phyloP scores from a whole-genome alignment of 2,888 invertebrate species.

The Dexiosoma caninum region DNA sequence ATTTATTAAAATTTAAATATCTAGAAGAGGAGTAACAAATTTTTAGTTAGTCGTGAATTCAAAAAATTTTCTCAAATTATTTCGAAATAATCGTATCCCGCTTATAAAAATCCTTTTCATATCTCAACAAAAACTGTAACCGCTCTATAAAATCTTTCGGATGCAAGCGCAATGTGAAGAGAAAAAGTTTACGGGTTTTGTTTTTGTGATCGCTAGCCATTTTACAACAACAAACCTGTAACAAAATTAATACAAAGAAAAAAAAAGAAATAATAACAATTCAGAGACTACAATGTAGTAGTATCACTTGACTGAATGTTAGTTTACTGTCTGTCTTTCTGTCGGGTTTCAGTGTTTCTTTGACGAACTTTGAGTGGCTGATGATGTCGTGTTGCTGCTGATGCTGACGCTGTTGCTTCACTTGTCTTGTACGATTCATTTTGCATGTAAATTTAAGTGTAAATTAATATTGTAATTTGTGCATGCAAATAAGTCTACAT shows the following conservation, averaged over 20 bases:
- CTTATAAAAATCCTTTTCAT: too few species aligned
- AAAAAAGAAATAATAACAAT: slow-evolving; percentile 35
- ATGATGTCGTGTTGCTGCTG: background rate
- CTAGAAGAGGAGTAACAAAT: too few species aligned
- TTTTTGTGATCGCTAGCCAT: slow-evolving; percentile 14
- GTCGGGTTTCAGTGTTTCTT: background rate
- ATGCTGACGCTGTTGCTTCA: slow-evolving; percentile 1
- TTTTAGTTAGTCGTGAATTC: too few species aligned
- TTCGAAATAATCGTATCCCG: too few species aligned
- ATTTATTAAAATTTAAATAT: too few species aligned
- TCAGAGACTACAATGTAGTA: slow-evolving; percentile 35
- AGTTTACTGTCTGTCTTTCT: slow-evolving; percentile 4
- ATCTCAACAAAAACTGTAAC: too few species aligned
- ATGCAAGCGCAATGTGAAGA: too few species aligned
- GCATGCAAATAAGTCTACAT: slow-evolving; percentile 52
- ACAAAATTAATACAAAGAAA: slow-evolving; percentile 4
- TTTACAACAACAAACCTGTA: background rate
- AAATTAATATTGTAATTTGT: slow-evolving; percentile 59
- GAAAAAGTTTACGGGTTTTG: slow-evolving; percentile 42
- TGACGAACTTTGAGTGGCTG: background rate
- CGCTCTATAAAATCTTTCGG: too few species aligned
- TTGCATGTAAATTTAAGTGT: slow-evolving; percentile 53
- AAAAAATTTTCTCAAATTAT: too few species aligned
- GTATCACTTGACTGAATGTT: slow-evolving; percentile 15
- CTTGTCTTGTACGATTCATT: slow-evolving; percentile 49